Base-by-base conservation (phyloP, 2,888 invertebrate genomes). In the Diogma glabrata region DNA sequence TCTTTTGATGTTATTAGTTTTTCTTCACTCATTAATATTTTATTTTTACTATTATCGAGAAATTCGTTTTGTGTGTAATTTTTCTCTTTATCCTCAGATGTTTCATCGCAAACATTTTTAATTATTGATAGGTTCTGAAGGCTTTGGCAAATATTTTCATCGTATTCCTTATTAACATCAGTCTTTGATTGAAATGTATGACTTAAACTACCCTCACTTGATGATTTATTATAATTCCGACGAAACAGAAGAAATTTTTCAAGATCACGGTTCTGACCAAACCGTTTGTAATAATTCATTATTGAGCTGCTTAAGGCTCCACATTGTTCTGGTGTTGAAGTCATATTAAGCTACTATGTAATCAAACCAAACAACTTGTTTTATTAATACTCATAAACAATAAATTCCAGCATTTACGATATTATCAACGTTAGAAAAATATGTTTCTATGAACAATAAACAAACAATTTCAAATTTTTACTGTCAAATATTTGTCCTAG, bases 221-320 rank as follows among this genome's bases (percentile, higher is more conserved):
- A 54, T 48, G 48, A 57, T 53, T 46, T 55, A 36, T 48, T 47
- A 30, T 40, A 45, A 14, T 49, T 55, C n/a, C 50, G 47, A 20
- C 52, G 55, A 1, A 63, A 53, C 1, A 62, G 77, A 66, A 84
- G 80, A 64, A 79, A 84, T 59, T 81, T 81, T 52, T 81, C 78
- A 57, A 84, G 71, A 62, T 82, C 78, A 26, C 78, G 69, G 60
- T 77, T 79, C 57, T 77, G 76, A 2, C 82, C 80, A 67, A 79
- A 82, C 61, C 79, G 79, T 60, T 77, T 73, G 62, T 80, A 84
- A 64, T 84, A 84, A 61, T 84, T 80, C 59, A 82, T 63, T 56
- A 76, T 71, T 55, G 30, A 30, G n/a, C 19, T 20, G 20, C 33
- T 48, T 14, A 48, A 33, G 20, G 30, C 9, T 8, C 46, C 24